phyloP scores from a whole-genome alignment of 2,113 vertebrate species.

The Toxostoma redivivum region DNA sequence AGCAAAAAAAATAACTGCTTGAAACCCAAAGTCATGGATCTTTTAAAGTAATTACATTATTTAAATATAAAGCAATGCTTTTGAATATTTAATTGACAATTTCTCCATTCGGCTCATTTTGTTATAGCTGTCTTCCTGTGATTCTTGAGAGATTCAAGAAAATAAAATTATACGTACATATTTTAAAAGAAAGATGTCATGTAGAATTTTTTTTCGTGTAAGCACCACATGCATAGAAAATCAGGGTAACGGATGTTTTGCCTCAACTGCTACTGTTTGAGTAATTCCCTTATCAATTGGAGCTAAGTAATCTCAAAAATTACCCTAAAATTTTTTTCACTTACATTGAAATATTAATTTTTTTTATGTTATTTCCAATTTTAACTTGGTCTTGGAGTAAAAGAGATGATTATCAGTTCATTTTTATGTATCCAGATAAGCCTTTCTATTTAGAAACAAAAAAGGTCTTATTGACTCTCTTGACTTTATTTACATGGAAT shows the following conservation, averaged over 20 bases:
- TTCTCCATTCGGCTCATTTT: neutral
- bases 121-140: neutral
- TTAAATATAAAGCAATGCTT: neutral
- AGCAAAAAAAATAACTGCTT: neutral
- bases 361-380: neutral
- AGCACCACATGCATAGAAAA: neutral
- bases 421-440: neutral
- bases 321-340: neutral
- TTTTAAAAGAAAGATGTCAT: neutral
- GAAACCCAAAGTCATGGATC: neutral
- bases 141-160: neutral
- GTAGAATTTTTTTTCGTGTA: neutral
- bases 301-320: neutral
- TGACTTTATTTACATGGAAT: neutral
- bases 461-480: neutral
- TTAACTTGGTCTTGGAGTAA: neutral
- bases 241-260: neutral
- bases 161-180: neutral
- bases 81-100: neutral
- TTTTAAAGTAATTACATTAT: neutral
- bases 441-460: neutral
- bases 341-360: neutral
- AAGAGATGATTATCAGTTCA: neutral
- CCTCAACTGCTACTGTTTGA: neutral
- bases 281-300: neutral